Base-by-base conservation (phyloP, 2,113 vertebrate species). In the Hiodon alosoides region DNA sequence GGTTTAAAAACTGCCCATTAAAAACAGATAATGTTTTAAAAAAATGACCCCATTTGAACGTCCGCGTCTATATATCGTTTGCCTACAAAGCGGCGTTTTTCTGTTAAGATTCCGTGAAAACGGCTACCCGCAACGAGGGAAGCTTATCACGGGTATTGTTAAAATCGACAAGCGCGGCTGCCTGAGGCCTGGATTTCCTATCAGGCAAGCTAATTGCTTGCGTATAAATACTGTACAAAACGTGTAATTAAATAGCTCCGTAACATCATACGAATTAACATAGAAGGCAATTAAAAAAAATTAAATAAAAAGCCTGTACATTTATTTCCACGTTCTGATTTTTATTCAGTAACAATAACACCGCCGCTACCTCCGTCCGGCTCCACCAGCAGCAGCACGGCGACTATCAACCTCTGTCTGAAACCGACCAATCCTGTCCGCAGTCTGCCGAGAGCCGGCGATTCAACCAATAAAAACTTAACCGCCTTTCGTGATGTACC, bases 101-200 rank as follows among this genome's bases (percentile, higher is more conserved):
- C 5, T 9, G 64, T 14, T 16, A 71, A 79, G 55, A 31, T 74
- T 76, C 69, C 80, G 77, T 78, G 65, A 81, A 83, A 81, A 79
- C 76, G 74, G 79, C 76, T 31, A 31, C 58, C 77, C 8, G 74
- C 73, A 59, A 6, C 52, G 71, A 85, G 61, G 64, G 46, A 78
- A 85, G 77, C 67, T 76, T 79, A 47, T 72, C 79, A 69, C 81
- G 83, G 90, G 87, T 92, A 88, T 91, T 92, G 90, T 92, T 92
- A 89, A 91, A 90, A 87, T 91, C 87, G 87, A 90, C 81, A 3
- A 80, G 82, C 89, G 86, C 69, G 85, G 78, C 79, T 54, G 71
- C 65, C 80, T 75, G 50, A 86, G 91, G 91, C 91, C 91, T 85
- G 70, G 81, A 81, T 75, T 81, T 81, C 80, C 79, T 86, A 74